These are phyloP conservation scores for Polyergus mexicanus DNA, from an alignment of 1,140 invertebrate genomes.

Conservation along the genomic window DNA sequence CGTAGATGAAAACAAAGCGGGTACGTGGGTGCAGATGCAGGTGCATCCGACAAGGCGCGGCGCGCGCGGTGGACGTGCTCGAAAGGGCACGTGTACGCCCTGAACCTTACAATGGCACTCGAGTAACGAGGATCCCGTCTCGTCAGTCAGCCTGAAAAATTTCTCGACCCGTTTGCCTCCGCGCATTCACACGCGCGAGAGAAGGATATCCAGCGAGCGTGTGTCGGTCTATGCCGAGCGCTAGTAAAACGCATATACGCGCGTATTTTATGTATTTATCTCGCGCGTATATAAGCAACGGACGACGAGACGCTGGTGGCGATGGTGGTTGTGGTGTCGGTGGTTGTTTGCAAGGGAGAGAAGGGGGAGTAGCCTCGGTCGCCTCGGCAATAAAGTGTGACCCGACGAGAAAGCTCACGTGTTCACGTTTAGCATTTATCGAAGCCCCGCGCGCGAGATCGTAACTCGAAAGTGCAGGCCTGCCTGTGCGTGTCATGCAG, in stretches of 20 bases:
- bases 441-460: constrained; percentile 83
- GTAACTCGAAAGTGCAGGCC: constrained; percentile 84
- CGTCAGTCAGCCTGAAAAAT: constrained; percentile 64
- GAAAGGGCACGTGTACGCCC: constrained; percentile 51
- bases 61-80: constrained; percentile 30
- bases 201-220: neutral
- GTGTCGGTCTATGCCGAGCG: neutral
- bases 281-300: constrained; percentile 27
- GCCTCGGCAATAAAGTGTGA: constrained; percentile 80
- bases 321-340: constrained; percentile 52
- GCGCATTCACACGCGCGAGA: constrained; percentile 30
- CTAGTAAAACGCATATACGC: constrained; percentile 36
- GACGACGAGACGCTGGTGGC: constrained; percentile 23
- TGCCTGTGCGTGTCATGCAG: constrained; percentile 84
- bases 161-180: constrained; percentile 13
- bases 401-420: constrained; percentile 85
- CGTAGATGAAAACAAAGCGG: constrained; percentile 57
- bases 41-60: constrained; percentile 47
- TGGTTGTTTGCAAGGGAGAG: constrained; percentile 63
- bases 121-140: constrained; percentile 60
- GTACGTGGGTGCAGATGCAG: constrained; percentile 50
- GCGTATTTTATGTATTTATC: constrained; percentile 44
- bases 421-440: constrained; percentile 86
- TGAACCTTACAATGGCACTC: constrained; percentile 53
- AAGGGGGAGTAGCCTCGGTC: constrained; percentile 49